A percentile compares a stretch with the other conserved stretches of the same genome.
Conservation (phyloP, 2,113 vertebrate genomes). For the Daphoenositta chrysoptera region DNA sequence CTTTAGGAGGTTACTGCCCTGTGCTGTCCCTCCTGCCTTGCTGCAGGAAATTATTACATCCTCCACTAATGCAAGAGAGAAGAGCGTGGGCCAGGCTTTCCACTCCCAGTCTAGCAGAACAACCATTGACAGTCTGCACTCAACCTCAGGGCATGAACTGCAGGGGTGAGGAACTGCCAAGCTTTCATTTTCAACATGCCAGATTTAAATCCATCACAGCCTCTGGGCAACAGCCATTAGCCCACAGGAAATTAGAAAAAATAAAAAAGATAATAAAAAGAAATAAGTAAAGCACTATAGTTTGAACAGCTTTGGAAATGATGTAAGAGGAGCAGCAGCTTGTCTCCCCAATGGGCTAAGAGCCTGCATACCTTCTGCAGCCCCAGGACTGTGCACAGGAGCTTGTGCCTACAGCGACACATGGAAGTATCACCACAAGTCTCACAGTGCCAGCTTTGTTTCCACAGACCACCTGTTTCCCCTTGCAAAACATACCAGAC, state of each 20-base stretch:
- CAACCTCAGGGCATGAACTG: neutral
- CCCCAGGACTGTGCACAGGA: neutral
- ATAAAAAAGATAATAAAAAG: neutral
- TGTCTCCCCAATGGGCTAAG: neutral
- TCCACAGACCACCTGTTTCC: neutral
- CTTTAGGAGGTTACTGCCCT: neutral
- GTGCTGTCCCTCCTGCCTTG: neutral
- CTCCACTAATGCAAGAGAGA: neutral
- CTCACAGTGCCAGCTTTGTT: neutral
- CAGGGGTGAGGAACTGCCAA: constrained; percentile 1
- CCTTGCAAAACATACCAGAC: neutral
- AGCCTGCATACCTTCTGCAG: neutral
- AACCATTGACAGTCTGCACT: neutral
- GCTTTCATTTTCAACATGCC: neutral
- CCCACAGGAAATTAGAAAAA: neutral
- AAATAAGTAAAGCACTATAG: neutral
- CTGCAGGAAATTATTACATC: neutral
- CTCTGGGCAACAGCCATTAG: neutral
- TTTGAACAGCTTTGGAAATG: neutral
- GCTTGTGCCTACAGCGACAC: neutral
- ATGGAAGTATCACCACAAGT: neutral
- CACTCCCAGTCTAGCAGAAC: neutral
- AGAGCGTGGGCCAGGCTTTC: neutral
- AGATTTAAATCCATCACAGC: neutral
- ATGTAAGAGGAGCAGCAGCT: neutral